Base-by-base conservation (phyloP, 2,797 vertebrate species). In the Echiichthys vipera region DNA sequence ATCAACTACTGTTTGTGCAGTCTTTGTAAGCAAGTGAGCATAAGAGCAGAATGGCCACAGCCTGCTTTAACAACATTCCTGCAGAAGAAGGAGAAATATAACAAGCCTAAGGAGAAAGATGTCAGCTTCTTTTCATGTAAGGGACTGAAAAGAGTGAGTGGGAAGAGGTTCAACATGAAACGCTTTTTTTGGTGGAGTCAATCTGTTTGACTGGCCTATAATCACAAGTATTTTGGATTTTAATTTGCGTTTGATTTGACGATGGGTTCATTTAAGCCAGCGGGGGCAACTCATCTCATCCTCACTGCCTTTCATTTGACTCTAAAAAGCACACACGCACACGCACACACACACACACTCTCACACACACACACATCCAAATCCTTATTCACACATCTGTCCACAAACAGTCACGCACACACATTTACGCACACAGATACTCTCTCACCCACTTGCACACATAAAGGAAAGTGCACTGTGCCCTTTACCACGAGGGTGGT, bases 301-400 rank as follows among this genome's bases (percentile, higher is more conserved):
- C 69, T 76, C 63, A 2, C 76, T 72, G 83, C 68, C 71, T 83
- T 88, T 87, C 66, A 84, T 85, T 83, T 71, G 65, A 83, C 68
- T 73, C 77, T 77, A 45, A 74, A 36, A 58, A 74, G 40, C 37
- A 12, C 43, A 32, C 22, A 59, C 6, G 37, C 5, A 25, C 64
- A 13, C 51, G 42, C 32, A 17, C 51, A 65, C 25, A 43, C 39
- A 65, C 62, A 15, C 50, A 47, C 34, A n/a, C 71, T 54, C 42
- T 42, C 29, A 74, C 24, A 27, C 24, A 27, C 24, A 20, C 64
- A 70, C 42, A 24, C 37, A 66, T 7, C 7, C 32, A 76, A 49
- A 84, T 77, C 83, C 65, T 53, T 40, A 84, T 59, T 81, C 65
- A 79, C 54, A 66, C 50, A 71, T 56, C 71, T 76, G 70, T 81